phyloP scores from a whole-genome alignment of 1,140 invertebrate genomes.

The Myzus persicae region DNA sequence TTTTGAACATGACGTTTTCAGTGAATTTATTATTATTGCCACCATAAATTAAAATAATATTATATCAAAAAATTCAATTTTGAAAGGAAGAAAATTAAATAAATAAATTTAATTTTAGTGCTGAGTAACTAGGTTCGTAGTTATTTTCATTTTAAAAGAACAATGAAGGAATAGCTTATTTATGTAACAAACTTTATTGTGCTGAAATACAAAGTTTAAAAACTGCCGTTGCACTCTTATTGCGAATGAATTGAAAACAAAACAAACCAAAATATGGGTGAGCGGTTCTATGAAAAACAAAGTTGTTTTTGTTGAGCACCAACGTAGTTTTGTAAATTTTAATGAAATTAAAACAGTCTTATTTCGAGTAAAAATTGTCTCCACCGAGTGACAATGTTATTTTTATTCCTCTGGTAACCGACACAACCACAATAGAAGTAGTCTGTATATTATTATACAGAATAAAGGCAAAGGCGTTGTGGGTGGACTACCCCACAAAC shows the following conservation, averaged over 20 bases:
- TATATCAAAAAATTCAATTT: background rate
- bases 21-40: background rate
- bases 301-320: background rate
- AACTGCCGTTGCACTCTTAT: background rate
- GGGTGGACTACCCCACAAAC: conserved; percentile 12
- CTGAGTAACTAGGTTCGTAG: background rate
- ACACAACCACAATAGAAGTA: conserved; percentile 10
- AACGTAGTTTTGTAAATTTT: conserved; percentile 17
- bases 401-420: conserved; percentile 11
- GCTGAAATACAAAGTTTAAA: conserved; percentile 10
- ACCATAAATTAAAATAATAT: background rate
- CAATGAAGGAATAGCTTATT: background rate
- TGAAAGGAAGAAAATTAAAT: background rate
- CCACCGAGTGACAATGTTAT: conserved; percentile 2
- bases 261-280: background rate
- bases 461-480: conserved; percentile 22
- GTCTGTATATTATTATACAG: background rate
- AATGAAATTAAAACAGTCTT: conserved; percentile 23
- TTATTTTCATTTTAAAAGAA: background rate
- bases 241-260: conserved; percentile 21
- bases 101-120: background rate
- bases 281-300: conserved; percentile 15
- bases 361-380: conserved; percentile 17
- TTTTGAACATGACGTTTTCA: background rate
- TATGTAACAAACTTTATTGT: background rate